A percentile compares a stretch with the other conserved stretches of the same genome.
Conservation (phyloP, 2,797 vertebrate genomes). For the Gallinago nigripennis region DNA sequence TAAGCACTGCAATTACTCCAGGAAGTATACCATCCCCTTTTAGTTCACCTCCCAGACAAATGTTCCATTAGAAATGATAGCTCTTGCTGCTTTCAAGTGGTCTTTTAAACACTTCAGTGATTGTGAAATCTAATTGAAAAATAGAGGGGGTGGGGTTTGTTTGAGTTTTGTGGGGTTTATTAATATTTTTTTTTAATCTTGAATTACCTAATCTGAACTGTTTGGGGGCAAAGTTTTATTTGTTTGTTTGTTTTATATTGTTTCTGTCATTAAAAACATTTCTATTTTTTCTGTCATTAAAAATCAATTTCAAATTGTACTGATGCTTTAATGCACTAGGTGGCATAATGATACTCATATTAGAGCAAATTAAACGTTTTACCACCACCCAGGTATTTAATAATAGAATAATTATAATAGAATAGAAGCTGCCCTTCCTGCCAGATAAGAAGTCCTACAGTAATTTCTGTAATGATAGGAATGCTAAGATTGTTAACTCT, state of each 20-base stretch:
- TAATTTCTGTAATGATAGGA: background rate
- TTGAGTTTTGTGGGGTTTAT: background rate
- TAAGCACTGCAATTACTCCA: background rate
- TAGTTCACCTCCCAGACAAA: background rate
- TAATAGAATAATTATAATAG: background rate
- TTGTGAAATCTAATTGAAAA: background rate
- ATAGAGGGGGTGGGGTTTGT: background rate
- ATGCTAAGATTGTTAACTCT: background rate
- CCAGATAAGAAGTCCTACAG: background rate
- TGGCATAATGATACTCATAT: constrained; percentile 28
- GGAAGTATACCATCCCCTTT: background rate
- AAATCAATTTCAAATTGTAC: constrained; percentile 1
- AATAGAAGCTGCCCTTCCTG: background rate
- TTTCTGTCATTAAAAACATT: background rate
- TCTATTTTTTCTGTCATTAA: background rate
- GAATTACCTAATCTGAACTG: background rate
- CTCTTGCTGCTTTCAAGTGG: background rate
- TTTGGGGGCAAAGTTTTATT: background rate
- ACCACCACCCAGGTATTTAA: background rate
- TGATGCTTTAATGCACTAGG: constrained; percentile 35
- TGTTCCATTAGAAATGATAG: background rate
- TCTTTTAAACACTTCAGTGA: background rate
- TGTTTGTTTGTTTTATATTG: background rate
- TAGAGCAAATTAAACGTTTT: constrained; percentile 4
- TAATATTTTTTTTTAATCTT: background rate